phyloP scores from a whole-genome alignment of 2,888 invertebrate species.

The Drosophila colorata region DNA sequence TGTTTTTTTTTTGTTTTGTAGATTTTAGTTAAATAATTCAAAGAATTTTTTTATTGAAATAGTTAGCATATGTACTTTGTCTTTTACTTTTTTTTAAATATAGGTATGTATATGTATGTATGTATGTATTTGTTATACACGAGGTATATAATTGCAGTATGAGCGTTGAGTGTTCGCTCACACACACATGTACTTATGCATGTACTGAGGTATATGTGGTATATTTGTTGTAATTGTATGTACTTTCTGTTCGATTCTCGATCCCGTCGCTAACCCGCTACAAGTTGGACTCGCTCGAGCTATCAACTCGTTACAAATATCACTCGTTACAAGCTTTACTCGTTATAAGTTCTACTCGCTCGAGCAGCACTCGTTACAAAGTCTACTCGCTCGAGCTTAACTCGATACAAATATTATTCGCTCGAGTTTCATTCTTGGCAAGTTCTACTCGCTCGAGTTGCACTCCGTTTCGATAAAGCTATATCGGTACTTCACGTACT shows the following conservation, averaged over 20 bases:
- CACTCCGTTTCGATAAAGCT: constrained; percentile 67
- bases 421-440: constrained; percentile 3
- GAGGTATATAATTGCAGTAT: constrained; percentile 68
- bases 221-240: constrained; percentile 78
- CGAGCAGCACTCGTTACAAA: constrained; percentile 21
- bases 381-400: constrained; percentile 3
- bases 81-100: constrained; percentile 33
- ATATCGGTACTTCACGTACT: constrained; percentile 33
- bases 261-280: constrained; percentile 32
- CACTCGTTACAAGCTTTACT: constrained; percentile 1
- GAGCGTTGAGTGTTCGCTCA: constrained; percentile 23
- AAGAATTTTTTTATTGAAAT: constrained; percentile 19
- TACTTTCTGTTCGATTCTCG: constrained; percentile 73
- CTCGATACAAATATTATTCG: constrained; percentile 23
- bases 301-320: constrained; percentile 1
- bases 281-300: background rate
- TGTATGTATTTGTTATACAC: constrained; percentile 66
- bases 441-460: constrained; percentile 13
- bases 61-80: constrained; percentile 26
- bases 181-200: constrained; percentile 71
- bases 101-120: constrained; percentile 41
- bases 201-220: constrained; percentile 81
- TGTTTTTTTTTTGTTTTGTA: constrained; percentile 46
- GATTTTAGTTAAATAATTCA: constrained; percentile 73
- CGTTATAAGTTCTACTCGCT: constrained; percentile 5